A percentile compares a stretch with the other conserved stretches of the same genome.
These are phyloP conservation scores for Oxystoma pomonae DNA, from an alignment of 2,888 invertebrate species.

Conservation along the genomic window DNA sequence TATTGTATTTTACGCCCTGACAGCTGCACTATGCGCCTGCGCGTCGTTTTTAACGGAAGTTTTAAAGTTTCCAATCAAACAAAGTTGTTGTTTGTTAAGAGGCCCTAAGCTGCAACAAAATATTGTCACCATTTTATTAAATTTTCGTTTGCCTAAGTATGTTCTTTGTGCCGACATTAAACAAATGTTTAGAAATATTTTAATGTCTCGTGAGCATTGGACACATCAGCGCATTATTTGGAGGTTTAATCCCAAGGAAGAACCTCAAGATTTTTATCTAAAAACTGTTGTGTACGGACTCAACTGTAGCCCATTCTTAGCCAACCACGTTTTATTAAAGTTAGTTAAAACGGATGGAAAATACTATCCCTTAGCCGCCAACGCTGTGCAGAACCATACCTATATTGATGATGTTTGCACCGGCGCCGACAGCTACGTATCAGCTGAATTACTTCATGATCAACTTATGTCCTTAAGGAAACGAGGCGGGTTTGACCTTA, in stretches of 20 bases:
- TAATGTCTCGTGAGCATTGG: too few species aligned
- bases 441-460: background rate
- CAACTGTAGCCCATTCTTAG: constrained; percentile 11
- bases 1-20: too few species aligned
- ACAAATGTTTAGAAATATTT: constrained; percentile 19
- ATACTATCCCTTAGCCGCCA: background rate
- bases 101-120: too few species aligned
- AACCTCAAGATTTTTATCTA: constrained; percentile 3
- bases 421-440: background rate
- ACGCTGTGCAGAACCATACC: background rate
- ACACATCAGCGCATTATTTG: constrained; percentile 18
- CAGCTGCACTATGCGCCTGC: too few species aligned
- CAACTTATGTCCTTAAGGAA: background rate
- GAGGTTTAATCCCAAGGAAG: too few species aligned
- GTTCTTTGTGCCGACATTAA: constrained; percentile 17
- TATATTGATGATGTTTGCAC: constrained; percentile 5
- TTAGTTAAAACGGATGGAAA: constrained; percentile 1
- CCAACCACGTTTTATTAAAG: constrained; percentile 6
- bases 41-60: too few species aligned
- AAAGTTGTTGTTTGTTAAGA: too few species aligned
- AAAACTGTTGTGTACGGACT: constrained; percentile 18
- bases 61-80: too few species aligned
- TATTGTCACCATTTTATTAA: background rate
- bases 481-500: constrained; percentile 5
- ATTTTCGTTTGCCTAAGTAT: background rate